Evolutionary conservation across 2,888 invertebrate genomes (phyloP), one percentile per base, ranked within the genome.

Genomic region (Spisula subtruncata): DNA sequence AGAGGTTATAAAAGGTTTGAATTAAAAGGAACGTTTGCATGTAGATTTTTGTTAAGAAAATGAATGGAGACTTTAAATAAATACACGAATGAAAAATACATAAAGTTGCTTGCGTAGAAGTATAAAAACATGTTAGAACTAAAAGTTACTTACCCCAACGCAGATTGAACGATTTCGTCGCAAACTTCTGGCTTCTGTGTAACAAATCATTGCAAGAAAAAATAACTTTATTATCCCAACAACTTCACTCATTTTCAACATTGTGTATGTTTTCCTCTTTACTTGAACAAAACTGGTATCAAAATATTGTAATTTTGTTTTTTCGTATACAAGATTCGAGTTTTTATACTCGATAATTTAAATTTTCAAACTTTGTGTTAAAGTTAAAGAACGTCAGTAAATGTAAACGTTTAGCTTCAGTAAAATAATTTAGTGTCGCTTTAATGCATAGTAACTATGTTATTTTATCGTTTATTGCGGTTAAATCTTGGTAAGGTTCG

Each of bases 101-200:
- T 5, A 5, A 41, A 41, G 8, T 5, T 41, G 8, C 41, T 41
- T 41, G 41, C 2, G 8, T 41, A 8, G 8, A 41, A 41, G 41
- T n/a, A n/a, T n/a, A n/a, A n/a, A n/a, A n/a, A n/a, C n/a, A n/a
- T n/a, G n/a, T n/a, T n/a, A n/a, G n/a, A n/a, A 41, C 8, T 41
- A 51, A 54, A 83, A 83, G n/a, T 20, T n/a, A 83, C 83, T 83
- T 83, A 83, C 83, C 83, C 83, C 83, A 4, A 18, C n/a, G 25
- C 83, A 83, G n/a, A 71, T 4, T 46, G 83, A 35, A 0, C 83
- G 83, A 25, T 71, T 66, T 71, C 66, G 20, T 18, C 83, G 66
- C 8, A 66, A 16, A 66, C 83, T 83, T 71, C 83, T 83, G 18
- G 46, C 66, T 16, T 83, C 83, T n/a, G 66, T 20, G 71, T 71